Evolutionary conservation across 2,888 invertebrate species (phyloP).

Genomic region (Neoitamus cyanurus): DNA sequence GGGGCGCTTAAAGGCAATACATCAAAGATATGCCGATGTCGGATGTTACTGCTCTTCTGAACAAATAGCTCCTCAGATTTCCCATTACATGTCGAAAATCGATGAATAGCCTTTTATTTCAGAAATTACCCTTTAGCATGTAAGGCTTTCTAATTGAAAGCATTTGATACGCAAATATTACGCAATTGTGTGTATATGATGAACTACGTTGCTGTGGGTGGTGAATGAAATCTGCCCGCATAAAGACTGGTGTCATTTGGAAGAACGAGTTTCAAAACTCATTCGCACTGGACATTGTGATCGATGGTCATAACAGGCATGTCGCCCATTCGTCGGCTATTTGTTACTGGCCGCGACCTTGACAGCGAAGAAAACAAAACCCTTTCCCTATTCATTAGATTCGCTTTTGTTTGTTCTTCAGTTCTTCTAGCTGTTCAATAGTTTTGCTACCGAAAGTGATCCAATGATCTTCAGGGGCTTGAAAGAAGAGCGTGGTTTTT

Average conservation of each 20-base stretch:
- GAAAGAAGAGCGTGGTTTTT: neutral
- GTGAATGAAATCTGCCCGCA: neutral
- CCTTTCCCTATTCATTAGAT: conserved; percentile 1
- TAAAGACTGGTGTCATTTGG: neutral
- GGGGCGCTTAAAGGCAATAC: neutral
- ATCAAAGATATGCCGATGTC: neutral
- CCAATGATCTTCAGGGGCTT: neutral
- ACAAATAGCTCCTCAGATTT: neutral
- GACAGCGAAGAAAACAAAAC: neutral
- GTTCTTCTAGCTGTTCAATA: neutral
- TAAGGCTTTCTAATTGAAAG: neutral
- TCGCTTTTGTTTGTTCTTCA: neutral
- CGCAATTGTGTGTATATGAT: neutral
- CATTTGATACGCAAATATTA: neutral
- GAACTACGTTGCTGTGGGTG: neutral
- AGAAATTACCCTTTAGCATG: neutral
- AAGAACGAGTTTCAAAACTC: neutral
- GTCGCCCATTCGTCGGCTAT: no score
- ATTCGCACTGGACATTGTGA: neutral
- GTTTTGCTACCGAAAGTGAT: neutral
- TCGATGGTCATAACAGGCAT: neutral
- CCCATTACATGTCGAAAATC: neutral
- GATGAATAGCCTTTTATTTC: neutral
- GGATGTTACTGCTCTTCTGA: neutral
- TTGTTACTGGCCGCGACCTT: neutral